Conservation (phyloP, 2,888 invertebrate species). For the Carterocephalus palaemon region DNA sequence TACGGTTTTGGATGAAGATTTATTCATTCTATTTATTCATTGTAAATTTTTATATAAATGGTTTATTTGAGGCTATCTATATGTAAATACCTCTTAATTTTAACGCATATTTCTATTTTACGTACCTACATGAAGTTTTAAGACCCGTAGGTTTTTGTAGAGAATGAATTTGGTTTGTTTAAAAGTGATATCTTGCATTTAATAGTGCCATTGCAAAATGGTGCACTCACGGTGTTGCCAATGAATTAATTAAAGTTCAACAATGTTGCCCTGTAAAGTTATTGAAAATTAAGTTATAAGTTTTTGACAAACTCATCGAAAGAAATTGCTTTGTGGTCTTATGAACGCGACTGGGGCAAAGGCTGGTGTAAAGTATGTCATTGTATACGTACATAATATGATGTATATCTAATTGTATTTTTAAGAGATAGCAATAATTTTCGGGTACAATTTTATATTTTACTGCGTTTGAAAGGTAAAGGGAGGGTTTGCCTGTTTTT, state of each 20-base stretch:
- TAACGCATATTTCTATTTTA: slow-evolving; percentile 38
- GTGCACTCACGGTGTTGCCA: slow-evolving; percentile 48
- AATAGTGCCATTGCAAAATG: slow-evolving; percentile 61
- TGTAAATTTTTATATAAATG: slow-evolving; percentile 57
- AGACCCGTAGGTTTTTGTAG: slow-evolving; percentile 23
- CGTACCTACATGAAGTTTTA: slow-evolving; percentile 34
- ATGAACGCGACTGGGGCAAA: too few relatives aligned
- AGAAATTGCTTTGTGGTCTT: too few relatives aligned
- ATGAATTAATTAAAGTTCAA: slow-evolving; percentile 20
- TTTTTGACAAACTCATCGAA: too few relatives aligned
- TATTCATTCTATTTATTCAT: slow-evolving; percentile 60
- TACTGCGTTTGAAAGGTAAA: too few relatives aligned
- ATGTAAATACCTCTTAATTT: slow-evolving; percentile 70
- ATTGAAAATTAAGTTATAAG: too few relatives aligned
- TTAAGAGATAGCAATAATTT: slow-evolving; percentile 4
- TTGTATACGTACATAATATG: too few relatives aligned
- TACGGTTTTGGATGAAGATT: slow-evolving; percentile 47
- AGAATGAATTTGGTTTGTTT: slow-evolving; percentile 30
- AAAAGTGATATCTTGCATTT: slow-evolving; percentile 73
- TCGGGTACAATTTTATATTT: too few relatives aligned
- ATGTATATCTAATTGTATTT: too few relatives aligned
- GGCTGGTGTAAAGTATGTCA: too few relatives aligned
- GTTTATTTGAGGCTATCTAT: slow-evolving; percentile 68
- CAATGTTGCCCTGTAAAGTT: not conserved
- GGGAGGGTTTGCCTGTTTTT: too few relatives aligned